These are phyloP conservation scores for Diglossa brunneiventris DNA, from an alignment of 2,113 vertebrate species.

Conservation along the genomic window DNA sequence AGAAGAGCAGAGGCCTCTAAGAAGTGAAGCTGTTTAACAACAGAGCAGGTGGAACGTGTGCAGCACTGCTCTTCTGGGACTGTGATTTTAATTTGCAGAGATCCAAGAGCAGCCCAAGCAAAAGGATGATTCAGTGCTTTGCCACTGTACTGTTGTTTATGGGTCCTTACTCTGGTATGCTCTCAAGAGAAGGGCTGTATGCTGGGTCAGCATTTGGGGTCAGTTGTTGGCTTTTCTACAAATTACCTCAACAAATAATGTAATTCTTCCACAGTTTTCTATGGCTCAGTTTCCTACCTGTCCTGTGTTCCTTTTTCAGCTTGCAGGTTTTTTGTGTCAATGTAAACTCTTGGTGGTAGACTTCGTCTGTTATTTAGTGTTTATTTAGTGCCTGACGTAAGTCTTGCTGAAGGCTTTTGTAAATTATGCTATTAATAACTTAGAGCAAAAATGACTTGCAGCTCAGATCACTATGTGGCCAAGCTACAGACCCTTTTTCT, in stretches of 20 bases:
- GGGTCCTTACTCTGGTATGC: not conserved
- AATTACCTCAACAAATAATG: not conserved
- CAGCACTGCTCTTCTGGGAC: not conserved
- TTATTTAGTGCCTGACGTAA: not conserved
- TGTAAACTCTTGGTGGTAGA: not conserved
- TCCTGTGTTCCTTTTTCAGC: not conserved
- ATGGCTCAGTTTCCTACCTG: not conserved
- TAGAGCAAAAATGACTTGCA: not conserved
- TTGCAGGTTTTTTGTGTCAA: not conserved
- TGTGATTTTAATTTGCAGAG: not conserved
- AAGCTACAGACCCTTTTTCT: not conserved
- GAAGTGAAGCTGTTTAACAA: not conserved
- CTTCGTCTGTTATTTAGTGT: not conserved
- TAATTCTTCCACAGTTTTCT: not conserved
- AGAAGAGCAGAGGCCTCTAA: not conserved
- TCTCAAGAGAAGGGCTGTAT: not conserved
- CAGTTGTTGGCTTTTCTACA: not conserved
- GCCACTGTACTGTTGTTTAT: not conserved
- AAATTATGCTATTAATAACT: constrained; percentile 19
- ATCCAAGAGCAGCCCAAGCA: not conserved
- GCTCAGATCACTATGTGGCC: not conserved
- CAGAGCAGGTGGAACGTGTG: not conserved
- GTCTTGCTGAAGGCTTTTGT: constrained; percentile 5
- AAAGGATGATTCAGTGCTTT: not conserved
- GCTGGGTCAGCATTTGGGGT: not conserved